These are phyloP conservation scores for Drosophila funebris DNA, from an alignment of 1,140 invertebrate species.

Conservation along the genomic window DNA sequence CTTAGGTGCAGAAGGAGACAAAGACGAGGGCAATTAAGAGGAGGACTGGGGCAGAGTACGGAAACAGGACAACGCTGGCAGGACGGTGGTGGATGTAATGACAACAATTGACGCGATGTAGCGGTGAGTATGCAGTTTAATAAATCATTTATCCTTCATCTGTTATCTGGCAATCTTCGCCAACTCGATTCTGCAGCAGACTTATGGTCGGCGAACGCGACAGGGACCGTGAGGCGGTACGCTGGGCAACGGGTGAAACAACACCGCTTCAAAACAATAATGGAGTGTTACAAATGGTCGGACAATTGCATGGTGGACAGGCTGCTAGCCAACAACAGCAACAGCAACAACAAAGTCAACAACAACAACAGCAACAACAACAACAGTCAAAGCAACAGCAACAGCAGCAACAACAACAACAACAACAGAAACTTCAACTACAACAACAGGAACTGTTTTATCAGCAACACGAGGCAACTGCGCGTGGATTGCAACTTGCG, in stretches of 20 bases:
- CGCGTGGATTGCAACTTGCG: conserved; percentile 70
- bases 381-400: conserved; percentile 43
- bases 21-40: conserved; percentile 12
- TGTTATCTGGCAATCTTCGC: background rate
- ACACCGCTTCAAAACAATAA: conserved; percentile 85
- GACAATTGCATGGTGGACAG: conserved; percentile 83
- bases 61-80: background rate
- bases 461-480: conserved; percentile 78
- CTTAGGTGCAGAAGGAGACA: background rate
- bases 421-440: conserved; percentile 50
- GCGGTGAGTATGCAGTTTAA: conserved; percentile 60
- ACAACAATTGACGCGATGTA: conserved; percentile 83
- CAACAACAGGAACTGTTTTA: conserved; percentile 65
- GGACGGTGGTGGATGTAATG: conserved; percentile 69
- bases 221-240: conserved; percentile 88
- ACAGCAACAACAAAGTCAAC: conserved; percentile 63
- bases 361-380: conserved; percentile 54
- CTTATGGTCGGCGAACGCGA: conserved; percentile 86
- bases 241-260: conserved; percentile 86
- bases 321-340: conserved; percentile 83
- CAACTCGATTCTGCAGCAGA: conserved; percentile 73
- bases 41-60: conserved; percentile 10
- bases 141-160: conserved; percentile 1
- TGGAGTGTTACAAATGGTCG: conserved; percentile 84
- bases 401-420: conserved; percentile 47